Evolutionary conservation across 2,113 vertebrate genomes (phyloP).

Genomic region (Calyptomena viridis): DNA sequence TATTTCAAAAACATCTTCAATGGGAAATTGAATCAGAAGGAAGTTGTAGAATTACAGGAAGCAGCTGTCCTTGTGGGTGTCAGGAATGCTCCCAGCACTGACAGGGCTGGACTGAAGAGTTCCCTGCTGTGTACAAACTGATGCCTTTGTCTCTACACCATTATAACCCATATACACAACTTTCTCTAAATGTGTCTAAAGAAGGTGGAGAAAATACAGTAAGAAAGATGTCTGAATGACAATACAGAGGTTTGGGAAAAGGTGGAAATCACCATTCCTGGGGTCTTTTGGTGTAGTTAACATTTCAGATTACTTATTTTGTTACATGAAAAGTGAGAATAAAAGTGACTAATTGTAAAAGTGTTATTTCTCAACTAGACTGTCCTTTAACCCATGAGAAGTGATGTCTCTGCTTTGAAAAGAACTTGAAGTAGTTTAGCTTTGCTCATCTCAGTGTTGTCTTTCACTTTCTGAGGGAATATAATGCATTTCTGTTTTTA

Average conservation of each 20-base stretch:
- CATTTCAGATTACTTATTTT: slow-evolving; percentile 49
- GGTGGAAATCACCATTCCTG: neutral
- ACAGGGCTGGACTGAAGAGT: neutral
- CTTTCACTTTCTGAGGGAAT: neutral
- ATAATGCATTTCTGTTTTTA: slow-evolving; percentile 55
- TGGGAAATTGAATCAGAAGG: neutral
- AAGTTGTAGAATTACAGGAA: neutral
- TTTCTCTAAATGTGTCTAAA: neutral
- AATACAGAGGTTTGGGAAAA: neutral
- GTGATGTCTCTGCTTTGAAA: slow-evolving; percentile 1
- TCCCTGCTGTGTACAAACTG: neutral
- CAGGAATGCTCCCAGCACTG: neutral
- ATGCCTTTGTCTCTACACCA: neutral
- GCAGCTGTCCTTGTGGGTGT: neutral
- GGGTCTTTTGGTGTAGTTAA: neutral
- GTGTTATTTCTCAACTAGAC: neutral
- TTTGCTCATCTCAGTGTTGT: neutral
- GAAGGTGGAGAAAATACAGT: neutral
- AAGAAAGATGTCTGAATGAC: neutral
- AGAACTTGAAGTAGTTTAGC: slow-evolving; percentile 21
- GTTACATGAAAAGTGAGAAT: neutral
- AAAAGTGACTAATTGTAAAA: neutral
- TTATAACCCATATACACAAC: neutral
- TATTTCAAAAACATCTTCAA: neutral
- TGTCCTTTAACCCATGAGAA: neutral